phyloP scores from a whole-genome alignment of 1,140 invertebrate genomes.

The Heterodera carotae region DNA sequence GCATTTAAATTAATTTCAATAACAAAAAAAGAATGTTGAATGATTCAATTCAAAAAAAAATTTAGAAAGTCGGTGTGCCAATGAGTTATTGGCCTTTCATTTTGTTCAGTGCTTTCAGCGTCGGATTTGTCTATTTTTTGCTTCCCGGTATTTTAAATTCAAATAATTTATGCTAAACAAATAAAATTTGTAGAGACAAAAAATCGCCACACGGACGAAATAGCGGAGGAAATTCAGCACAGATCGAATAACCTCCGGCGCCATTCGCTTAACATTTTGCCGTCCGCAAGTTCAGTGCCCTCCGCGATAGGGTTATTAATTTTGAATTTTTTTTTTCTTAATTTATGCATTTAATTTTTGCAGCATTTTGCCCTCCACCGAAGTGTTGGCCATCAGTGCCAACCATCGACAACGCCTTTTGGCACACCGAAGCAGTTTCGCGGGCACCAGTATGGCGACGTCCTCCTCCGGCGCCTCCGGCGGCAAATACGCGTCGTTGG shows the following conservation, averaged over 20 bases:
- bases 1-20: too few species aligned
- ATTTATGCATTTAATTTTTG: background rate
- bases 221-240: constrained; percentile 39
- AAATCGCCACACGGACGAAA: constrained; percentile 40
- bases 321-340: background rate
- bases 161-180: background rate
- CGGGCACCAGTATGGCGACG: background rate
- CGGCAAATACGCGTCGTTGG: constrained; percentile 22
- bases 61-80: constrained; percentile 59
- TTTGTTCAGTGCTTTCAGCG: constrained; percentile 51
- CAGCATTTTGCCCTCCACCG: constrained; percentile 23
- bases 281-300: constrained; percentile 14
- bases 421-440: constrained; percentile 16
- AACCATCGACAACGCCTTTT: background rate
- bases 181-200: constrained; percentile 39
- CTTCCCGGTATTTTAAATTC: constrained; percentile 51
- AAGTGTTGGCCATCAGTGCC: constrained; percentile 7
- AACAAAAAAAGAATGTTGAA: background rate
- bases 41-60: constrained; percentile 25
- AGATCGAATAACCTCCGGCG: constrained; percentile 28
- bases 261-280: constrained; percentile 23
- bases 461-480: background rate
- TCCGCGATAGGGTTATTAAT: background rate
- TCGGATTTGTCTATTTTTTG: constrained; percentile 54
- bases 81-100: constrained; percentile 62